Base-by-base conservation (phyloP, 2,888 invertebrate species). In the Euphydryas editha region DNA sequence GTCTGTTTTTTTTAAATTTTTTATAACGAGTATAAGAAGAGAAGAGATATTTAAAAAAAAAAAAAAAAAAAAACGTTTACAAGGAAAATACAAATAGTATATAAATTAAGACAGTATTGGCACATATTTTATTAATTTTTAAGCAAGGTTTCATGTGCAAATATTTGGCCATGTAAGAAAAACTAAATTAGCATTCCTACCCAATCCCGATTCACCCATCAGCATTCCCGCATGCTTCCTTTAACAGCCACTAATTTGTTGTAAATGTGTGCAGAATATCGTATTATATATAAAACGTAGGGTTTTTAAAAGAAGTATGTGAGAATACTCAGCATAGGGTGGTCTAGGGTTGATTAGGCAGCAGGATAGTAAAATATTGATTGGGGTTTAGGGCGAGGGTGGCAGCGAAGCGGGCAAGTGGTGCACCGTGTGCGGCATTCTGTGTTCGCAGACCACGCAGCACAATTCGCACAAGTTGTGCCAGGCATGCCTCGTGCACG, bases 401-500 rank as follows among this genome's bases (percentile, higher is more conserved):
- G 86, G 85, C 84, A 86, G 86, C 83, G 91, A 87, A 75, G 88
- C 83, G 78, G 88, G 88, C 80, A 90, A 89, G 81, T 84, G 87
- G 86, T 93, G 93, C 85, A 84, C 92, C 74, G 90, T 92, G 73
- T 93, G 93, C 91, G 91, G 93, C 83, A 93, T 93, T 81, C 88
- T 86, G 80, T 93, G 93, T 87, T 84, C 87, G 81, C 90, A 88
- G 82, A 92, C 88, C 79, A 92, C 92, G 82, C 81, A 85, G 77
- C 90, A 92, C 88, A 92, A 92, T 85, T 87, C 92, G 77, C 93
- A 93, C 79, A 92, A 88, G 87, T 86, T 93, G 85, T 93, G 93
- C 80, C 93, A 92, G 90, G 92, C 93, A 82, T 93, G 93, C 92
- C 92, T 93, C 88, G 92, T 91, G 92, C 93, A 93, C 90, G 92